Conservation (phyloP, 1,140 invertebrate genomes). For the Dinoponera quadriceps region DNA sequence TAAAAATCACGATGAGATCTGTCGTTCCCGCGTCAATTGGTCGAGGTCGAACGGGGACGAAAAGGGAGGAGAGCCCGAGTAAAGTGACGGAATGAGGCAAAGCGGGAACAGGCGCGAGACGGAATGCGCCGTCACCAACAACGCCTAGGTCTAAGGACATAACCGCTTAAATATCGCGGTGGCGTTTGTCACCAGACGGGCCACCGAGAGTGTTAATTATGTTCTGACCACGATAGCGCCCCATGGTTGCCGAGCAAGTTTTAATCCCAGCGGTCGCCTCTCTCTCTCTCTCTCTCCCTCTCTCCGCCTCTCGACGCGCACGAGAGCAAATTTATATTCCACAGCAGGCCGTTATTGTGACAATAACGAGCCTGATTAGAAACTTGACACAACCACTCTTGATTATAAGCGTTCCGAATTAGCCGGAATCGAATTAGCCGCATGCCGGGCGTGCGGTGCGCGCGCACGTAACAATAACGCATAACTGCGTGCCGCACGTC, state of each 20-base stretch:
- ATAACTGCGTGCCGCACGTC: too few relatives aligned
- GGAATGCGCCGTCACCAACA: background rate
- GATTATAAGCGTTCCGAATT: background rate
- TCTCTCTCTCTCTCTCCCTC: too few relatives aligned
- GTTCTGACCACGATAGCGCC: constrained; percentile 8
- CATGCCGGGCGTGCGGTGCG: too few relatives aligned
- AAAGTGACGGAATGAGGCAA: background rate
- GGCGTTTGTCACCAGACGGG: constrained; percentile 23
- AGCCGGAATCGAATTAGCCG: background rate
- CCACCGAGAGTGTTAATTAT: constrained; percentile 42
- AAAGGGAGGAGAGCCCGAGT: too few relatives aligned
- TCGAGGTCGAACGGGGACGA: too few relatives aligned
- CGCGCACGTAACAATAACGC: too few relatives aligned
- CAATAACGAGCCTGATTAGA: constrained; percentile 1
- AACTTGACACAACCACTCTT: background rate
- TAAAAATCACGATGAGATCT: too few relatives aligned
- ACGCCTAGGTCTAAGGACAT: constrained; percentile 24
- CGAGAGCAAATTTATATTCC: constrained; percentile 21
- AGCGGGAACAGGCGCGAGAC: background rate
- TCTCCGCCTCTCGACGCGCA: too few relatives aligned
- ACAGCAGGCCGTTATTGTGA: background rate
- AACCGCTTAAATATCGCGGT: constrained; percentile 49
- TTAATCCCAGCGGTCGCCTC: constrained; percentile 29
- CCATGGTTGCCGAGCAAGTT: background rate
- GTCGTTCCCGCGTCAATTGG: too few relatives aligned